phyloP scores from a whole-genome alignment of 2,888 invertebrate genomes.

The Drosophila mercatorum region DNA sequence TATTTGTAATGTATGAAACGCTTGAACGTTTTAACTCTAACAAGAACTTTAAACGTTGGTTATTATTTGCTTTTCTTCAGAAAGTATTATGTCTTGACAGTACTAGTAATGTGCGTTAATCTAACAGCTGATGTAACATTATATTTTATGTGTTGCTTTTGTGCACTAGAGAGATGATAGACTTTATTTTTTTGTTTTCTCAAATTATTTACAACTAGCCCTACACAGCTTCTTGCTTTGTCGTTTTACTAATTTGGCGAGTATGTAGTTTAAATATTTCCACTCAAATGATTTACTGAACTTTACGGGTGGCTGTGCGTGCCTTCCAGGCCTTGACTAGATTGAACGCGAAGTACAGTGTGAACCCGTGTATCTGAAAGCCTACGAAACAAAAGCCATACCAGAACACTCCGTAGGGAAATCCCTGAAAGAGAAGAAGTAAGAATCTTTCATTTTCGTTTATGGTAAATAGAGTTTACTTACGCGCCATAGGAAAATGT shows the following conservation, averaged over 20 bases:
- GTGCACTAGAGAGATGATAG: slow-evolving; percentile 63
- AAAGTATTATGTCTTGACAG: slow-evolving; percentile 41
- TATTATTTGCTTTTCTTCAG: slow-evolving; percentile 21
- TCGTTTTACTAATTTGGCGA: slow-evolving; percentile 73
- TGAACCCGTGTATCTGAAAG: slow-evolving; percentile 94
- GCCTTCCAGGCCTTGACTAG: slow-evolving; percentile 93
- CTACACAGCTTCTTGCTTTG: slow-evolving; percentile 56
- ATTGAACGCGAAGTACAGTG: slow-evolving; percentile 93
- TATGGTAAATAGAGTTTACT: slow-evolving; percentile 27
- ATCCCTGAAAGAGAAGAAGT: slow-evolving; percentile 86
- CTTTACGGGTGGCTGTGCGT: slow-evolving; percentile 89
- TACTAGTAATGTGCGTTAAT: slow-evolving; percentile 63
- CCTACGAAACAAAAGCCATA: slow-evolving; percentile 94
- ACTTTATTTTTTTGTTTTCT: slow-evolving; percentile 31
- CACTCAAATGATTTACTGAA: slow-evolving; percentile 85
- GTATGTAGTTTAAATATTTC: slow-evolving; percentile 58
- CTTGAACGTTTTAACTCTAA: slow-evolving; percentile 70
- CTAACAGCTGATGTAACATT: slow-evolving; percentile 65
- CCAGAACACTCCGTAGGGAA: slow-evolving; percentile 96
- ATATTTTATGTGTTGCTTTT: slow-evolving; percentile 36
- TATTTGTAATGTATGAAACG: slow-evolving; percentile 43
- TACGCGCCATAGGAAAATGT: slow-evolving; percentile 93
- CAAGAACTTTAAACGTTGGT: slow-evolving; percentile 76
- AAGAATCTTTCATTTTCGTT: background rate
- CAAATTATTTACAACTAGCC: slow-evolving; percentile 77